Conservation (phyloP, 2,113 vertebrate genomes). For the Alethe diademata region DNA sequence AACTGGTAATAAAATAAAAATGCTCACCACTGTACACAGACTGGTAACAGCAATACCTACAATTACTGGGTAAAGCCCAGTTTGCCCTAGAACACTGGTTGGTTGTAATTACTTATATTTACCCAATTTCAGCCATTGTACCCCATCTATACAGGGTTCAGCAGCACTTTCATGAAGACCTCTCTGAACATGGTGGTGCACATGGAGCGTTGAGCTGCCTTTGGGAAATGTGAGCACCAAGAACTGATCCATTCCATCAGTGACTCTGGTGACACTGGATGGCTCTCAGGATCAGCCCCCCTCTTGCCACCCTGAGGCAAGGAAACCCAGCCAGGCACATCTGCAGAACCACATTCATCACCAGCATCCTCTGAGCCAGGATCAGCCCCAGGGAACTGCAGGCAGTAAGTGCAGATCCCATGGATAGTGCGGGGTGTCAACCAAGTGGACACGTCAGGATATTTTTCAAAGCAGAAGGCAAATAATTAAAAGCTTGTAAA, state of each 20-base stretch:
- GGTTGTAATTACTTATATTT: neutral
- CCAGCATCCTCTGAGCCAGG: neutral
- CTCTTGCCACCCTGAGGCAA: neutral
- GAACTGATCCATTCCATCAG: neutral
- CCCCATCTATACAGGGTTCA: neutral
- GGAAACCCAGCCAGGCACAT: neutral
- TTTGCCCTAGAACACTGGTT: neutral
- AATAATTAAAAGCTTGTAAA: neutral
- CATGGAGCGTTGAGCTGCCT: rapidly evolving
- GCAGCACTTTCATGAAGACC: neutral
- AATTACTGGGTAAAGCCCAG: neutral
- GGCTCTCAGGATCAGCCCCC: neutral
- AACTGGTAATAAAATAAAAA: neutral
- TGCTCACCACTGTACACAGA: neutral
- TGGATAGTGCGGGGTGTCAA: rapidly evolving
- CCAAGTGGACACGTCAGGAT: rapidly evolving
- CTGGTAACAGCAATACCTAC: neutral
- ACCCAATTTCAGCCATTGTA: neutral
- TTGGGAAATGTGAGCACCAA: neutral
- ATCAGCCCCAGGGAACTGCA: rapidly evolving
- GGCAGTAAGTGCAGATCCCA: neutral
- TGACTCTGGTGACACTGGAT: rapidly evolving
- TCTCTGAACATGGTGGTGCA: neutral
- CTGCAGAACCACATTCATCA: neutral
- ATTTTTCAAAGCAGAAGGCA: neutral